Conservation (phyloP, 2,113 vertebrate species). For the Perccottus glenii region DNA sequence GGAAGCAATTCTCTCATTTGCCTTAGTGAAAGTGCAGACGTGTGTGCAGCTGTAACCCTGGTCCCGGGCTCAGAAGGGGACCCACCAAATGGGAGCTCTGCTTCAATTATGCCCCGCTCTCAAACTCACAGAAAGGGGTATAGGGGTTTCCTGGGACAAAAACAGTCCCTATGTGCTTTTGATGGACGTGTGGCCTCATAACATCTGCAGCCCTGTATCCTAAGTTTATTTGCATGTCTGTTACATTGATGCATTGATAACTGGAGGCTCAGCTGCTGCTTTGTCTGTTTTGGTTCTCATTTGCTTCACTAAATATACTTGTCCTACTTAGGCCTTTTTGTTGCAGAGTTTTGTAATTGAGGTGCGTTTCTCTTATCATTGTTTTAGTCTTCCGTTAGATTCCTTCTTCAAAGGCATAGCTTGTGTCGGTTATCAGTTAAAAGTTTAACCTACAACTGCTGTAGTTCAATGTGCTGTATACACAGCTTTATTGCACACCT, state of each 20-base stretch:
- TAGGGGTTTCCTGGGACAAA: conserved; percentile 26
- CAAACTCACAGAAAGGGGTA: not conserved
- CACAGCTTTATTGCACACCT: too few species aligned
- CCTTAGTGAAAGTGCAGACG: not conserved
- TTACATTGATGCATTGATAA: conserved; percentile 15
- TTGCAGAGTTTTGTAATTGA: conserved; percentile 21
- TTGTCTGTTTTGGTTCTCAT: conserved; percentile 39
- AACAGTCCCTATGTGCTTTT: conserved; percentile 38
- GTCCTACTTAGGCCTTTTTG: conserved; percentile 52
- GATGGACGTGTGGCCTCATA: conserved; percentile 46
- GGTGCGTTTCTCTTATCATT: too few species aligned
- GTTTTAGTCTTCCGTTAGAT: too few species aligned
- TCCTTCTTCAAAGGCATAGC: too few species aligned
- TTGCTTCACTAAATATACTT: conserved; percentile 48
- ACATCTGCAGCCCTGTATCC: conserved; percentile 11
- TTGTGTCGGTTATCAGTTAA: too few species aligned
- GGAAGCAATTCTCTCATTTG: conserved; percentile 48
- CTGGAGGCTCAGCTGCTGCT: conserved; percentile 6
- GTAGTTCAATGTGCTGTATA: too few species aligned
- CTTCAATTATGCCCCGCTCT: too few species aligned
- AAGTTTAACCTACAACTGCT: too few species aligned
- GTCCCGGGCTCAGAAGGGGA: conserved; percentile 36
- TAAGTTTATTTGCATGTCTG: not conserved
- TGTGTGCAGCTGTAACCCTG: conserved; percentile 51
- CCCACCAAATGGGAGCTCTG: conserved; percentile 47